A percentile compares a stretch with the other conserved stretches of the same genome.
Conservation (phyloP, 92 coral and sea anemone genomes). For the Blastomussa wellsi region DNA sequence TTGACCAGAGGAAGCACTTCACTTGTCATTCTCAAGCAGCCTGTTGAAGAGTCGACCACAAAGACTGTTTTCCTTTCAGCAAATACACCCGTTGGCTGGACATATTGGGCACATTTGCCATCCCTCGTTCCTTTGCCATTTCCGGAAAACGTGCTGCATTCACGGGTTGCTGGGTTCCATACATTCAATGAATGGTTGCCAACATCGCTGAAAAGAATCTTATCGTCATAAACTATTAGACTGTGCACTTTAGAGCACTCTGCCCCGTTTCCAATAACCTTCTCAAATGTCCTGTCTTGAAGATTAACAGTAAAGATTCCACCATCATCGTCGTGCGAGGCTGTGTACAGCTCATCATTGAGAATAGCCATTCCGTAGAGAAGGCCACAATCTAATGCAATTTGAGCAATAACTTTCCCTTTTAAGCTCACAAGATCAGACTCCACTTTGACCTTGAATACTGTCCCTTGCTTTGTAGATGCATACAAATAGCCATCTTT, state of each 20-base stretch:
- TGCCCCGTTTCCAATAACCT: constrained; percentile 19
- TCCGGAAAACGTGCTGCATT: constrained; percentile 26
- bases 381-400: constrained; percentile 37
- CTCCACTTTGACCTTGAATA: constrained; percentile 36
- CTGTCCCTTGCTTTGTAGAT: constrained; percentile 17
- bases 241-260: constrained; percentile 28
- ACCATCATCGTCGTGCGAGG: constrained; percentile 39
- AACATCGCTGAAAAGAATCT: constrained; percentile 4
- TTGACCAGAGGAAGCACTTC: neutral
- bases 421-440: constrained; percentile 32
- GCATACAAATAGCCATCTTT: constrained; percentile 26
- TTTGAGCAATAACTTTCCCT: constrained; percentile 26
- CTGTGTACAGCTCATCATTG: constrained; percentile 22
- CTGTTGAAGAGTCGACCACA: constrained; percentile 26
- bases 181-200: constrained; percentile 29
- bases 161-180: constrained; percentile 24
- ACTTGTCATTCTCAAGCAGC: constrained; percentile 16
- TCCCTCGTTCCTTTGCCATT: constrained; percentile 45
- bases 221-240: constrained; percentile 1
- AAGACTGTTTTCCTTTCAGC: constrained; percentile 35
- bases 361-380: constrained; percentile 47
- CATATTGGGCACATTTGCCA: constrained; percentile 43
- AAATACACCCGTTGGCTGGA: constrained; percentile 35
- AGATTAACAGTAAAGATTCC: constrained; percentile 33
- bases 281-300: constrained; percentile 22